Evolutionary conservation across 2,888 invertebrate genomes (phyloP).

Genomic region (Erebia aethiops): DNA sequence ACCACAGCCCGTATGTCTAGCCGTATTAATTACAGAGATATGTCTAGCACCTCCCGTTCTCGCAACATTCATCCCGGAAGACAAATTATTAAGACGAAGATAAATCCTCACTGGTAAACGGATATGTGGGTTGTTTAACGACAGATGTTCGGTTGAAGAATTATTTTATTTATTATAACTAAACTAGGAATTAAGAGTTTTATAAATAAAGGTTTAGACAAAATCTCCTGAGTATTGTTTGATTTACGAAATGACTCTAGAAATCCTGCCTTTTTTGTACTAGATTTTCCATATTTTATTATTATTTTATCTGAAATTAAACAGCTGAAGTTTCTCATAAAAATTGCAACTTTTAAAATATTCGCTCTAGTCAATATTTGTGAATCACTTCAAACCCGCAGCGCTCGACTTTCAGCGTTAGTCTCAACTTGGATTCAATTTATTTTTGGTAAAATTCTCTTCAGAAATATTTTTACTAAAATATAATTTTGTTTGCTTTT

Average conservation of each 20-base stretch:
- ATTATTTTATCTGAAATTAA: background rate
- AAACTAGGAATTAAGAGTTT: slow-evolving; percentile 34
- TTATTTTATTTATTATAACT: slow-evolving; percentile 33
- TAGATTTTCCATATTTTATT: background rate
- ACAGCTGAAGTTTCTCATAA: background rate
- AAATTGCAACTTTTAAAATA: slow-evolving; percentile 30
- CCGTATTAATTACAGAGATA: slow-evolving; percentile 23
- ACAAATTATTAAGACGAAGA: slow-evolving; percentile 25
- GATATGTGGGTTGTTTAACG: slow-evolving; percentile 21
- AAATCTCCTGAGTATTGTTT: background rate
- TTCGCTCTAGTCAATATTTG: slow-evolving; percentile 61
- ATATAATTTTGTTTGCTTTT: slow-evolving; percentile 1
- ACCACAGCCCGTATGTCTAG: slow-evolving; percentile 19
- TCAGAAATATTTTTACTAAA: slow-evolving; percentile 4
- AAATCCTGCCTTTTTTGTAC: background rate
- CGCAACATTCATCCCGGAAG: slow-evolving; percentile 23
- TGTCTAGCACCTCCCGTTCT: slow-evolving; percentile 11
- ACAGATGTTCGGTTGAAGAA: slow-evolving; percentile 28
- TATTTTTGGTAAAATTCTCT: slow-evolving; percentile 41
- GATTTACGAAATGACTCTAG: background rate
- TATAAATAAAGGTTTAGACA: slow-evolving; percentile 38
- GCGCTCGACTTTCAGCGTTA: slow-evolving; percentile 44
- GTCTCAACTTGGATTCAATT: slow-evolving; percentile 59
- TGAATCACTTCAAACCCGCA: slow-evolving; percentile 55
- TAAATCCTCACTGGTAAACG: slow-evolving; percentile 23